phyloP scores from a whole-genome alignment of 2,113 vertebrate genomes.

The Rhombomys opimus region DNA sequence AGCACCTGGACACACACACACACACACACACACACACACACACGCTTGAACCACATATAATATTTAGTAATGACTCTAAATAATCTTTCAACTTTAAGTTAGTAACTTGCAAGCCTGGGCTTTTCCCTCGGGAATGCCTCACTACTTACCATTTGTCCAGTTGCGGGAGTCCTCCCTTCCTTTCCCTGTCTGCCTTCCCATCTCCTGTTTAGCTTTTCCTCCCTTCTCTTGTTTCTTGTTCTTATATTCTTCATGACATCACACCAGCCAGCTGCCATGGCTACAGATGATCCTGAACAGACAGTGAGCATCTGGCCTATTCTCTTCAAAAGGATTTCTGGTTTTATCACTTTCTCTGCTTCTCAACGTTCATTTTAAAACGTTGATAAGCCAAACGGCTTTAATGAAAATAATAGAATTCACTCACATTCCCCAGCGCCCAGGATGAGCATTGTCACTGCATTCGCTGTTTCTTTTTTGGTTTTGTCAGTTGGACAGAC shows the following conservation, averaged over 20 bases:
- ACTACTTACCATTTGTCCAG: neutral
- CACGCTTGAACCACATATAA: neutral
- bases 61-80: neutral
- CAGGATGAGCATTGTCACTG: neutral
- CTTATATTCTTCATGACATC: neutral
- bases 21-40: neutral
- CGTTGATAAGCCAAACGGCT: conserved; percentile 13
- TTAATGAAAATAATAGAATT: neutral
- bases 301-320: neutral
- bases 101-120: neutral
- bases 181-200: neutral
- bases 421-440: neutral
- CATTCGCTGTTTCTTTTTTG: neutral
- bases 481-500: neutral
- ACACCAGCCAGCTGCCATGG: neutral
- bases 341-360: conserved; percentile 33
- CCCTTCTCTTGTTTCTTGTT: neutral
- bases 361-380: conserved; percentile 28
- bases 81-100: neutral
- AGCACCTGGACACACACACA: neutral
- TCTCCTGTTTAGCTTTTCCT: no score
- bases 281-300: neutral
- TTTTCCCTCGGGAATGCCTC: neutral
- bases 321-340: conserved; percentile 18
- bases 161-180: neutral